Evolutionary conservation across 2,888 invertebrate species (phyloP).

Genomic region (Heliconius sara): DNA sequence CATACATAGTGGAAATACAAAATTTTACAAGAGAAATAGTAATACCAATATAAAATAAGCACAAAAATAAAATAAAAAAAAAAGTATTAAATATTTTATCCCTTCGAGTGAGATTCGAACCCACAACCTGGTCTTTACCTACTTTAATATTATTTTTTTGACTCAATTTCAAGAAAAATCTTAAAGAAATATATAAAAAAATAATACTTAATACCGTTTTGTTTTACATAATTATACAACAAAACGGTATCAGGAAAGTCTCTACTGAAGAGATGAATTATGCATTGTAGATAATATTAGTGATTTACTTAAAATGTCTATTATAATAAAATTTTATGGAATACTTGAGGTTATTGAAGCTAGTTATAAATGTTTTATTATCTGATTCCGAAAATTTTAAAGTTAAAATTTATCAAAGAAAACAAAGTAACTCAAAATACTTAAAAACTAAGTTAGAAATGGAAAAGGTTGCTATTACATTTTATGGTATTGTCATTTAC

Average conservation of each 20-base stretch:
- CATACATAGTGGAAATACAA: no score
- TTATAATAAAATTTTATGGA: not conserved
- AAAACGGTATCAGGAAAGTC: no score
- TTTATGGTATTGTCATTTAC: constrained; percentile 3
- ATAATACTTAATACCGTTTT: no score
- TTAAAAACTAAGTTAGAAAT: not conserved
- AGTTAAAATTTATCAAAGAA: not conserved
- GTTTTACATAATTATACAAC: no score
- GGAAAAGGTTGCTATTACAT: not conserved
- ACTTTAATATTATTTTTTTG: no score
- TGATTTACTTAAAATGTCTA: not conserved
- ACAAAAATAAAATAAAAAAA: no score
- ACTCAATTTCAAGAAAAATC: not conserved
- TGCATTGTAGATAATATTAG: not conserved
- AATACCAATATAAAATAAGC: no score
- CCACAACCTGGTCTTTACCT: no score
- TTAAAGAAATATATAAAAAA: not conserved
- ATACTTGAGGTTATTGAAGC: not conserved
- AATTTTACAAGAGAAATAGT: no score
- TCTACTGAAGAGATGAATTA: no score
- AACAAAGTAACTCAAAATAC: constrained; percentile 1
- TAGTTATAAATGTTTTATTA: constrained; percentile 9
- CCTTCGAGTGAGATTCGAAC: no score
- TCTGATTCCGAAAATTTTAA: not conserved
- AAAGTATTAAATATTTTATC: no score